A percentile compares a stretch with the other conserved stretches of the same genome.
These are phyloP conservation scores for Hesperophylax magnus DNA, from an alignment of 1,140 invertebrate species.

Conservation along the genomic window DNA sequence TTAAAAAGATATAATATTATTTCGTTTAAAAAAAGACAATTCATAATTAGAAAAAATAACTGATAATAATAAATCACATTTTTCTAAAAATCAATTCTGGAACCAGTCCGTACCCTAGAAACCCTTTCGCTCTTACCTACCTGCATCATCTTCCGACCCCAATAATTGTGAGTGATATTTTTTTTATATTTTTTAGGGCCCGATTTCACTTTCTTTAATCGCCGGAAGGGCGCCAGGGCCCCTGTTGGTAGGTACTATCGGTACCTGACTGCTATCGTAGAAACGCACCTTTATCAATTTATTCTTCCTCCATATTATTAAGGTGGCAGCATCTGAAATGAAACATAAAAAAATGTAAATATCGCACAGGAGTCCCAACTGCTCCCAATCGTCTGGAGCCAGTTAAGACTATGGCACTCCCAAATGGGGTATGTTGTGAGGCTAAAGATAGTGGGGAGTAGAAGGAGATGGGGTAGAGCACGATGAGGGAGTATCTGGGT, in stretches of 20 bases:
- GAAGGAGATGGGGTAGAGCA: no score
- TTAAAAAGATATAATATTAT: no score
- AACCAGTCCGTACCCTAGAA: slow-evolving; percentile 1
- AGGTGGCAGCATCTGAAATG: neutral
- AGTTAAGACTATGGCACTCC: no score
- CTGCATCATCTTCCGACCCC: slow-evolving; percentile 1
- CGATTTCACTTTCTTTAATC: slow-evolving; percentile 47
- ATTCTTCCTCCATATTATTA: neutral
- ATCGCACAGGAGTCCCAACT: no score
- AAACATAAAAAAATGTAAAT: neutral
- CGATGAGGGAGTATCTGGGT: no score
- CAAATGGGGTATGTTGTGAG: no score
- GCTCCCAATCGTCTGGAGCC: no score
- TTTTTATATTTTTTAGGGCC: slow-evolving; percentile 21
- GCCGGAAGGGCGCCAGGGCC: slow-evolving; percentile 36
- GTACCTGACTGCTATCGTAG: slow-evolving; percentile 20
- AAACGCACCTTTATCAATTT: neutral
- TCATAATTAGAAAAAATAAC: no score
- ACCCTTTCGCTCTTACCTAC: slow-evolving; percentile 22
- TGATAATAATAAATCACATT: no score
- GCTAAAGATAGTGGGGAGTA: no score
- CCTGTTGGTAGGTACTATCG: neutral
- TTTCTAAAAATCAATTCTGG: no score
- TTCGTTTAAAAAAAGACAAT: no score
- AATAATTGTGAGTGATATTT: slow-evolving; percentile 7